Percentiles rank a stretch among this genome's conserved stretches.
phyloP scores from a whole-genome alignment of 1,140 invertebrate genomes.

The Leptonema lineaticorne region DNA sequence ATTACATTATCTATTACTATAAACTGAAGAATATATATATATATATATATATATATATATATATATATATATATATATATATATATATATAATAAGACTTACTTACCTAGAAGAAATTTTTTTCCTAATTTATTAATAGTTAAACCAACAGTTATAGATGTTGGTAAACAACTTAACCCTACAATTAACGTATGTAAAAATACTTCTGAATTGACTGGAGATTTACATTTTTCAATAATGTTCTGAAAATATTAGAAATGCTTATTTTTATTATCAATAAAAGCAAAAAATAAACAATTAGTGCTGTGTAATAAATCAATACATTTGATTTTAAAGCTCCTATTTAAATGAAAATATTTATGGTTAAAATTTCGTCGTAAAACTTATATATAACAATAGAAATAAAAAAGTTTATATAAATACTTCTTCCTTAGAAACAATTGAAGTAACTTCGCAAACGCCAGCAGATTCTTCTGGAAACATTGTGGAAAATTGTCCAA shows the following conservation, averaged over 20 bases:
- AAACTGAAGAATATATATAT: not conserved
- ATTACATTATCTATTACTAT: not conserved
- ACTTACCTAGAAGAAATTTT: constrained; percentile 55
- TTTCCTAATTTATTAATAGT: constrained; percentile 60
- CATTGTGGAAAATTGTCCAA: constrained; percentile 57
- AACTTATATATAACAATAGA: too few relatives aligned
- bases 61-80: too few relatives aligned
- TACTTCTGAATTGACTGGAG: constrained; percentile 52
- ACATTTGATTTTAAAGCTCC: too few relatives aligned
- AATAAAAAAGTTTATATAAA: not conserved
- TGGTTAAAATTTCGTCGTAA: too few relatives aligned
- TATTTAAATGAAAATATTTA: too few relatives aligned
- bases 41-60: constrained; percentile 13
- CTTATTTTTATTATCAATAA: too few relatives aligned
- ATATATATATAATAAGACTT: not conserved
- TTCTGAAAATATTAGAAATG: too few relatives aligned
- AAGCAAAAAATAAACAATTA: too few relatives aligned
- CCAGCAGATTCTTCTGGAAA: constrained; percentile 55
- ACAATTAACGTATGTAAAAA: constrained; percentile 58
- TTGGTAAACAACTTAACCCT: constrained; percentile 57
- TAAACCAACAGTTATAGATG: constrained; percentile 56
- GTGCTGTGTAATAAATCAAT: too few relatives aligned
- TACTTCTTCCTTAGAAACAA: constrained; percentile 34
- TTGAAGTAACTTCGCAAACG: constrained; percentile 59
- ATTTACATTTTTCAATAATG: constrained; percentile 40